phyloP scores from a whole-genome alignment of 2,888 invertebrate species.

The Scaptomyza reducta region DNA sequence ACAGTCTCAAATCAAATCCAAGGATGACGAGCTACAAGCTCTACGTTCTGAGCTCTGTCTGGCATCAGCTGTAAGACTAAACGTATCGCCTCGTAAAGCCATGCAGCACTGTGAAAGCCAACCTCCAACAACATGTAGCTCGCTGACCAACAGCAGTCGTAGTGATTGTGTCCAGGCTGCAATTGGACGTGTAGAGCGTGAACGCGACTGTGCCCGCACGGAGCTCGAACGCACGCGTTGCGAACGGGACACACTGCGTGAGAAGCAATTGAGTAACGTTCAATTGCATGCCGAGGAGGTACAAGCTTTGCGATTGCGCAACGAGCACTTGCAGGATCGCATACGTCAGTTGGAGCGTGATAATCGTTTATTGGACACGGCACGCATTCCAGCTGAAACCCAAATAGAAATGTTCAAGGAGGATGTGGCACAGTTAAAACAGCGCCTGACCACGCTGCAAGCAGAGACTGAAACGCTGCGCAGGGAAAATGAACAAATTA shows the following conservation, averaged over 20 bases:
- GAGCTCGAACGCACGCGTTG: constrained; percentile 86
- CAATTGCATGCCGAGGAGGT: constrained; percentile 85
- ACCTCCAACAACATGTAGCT: constrained; percentile 35
- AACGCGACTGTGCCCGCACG: constrained; percentile 85
- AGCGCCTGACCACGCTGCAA: constrained; percentile 85
- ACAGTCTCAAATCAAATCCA: constrained; percentile 81
- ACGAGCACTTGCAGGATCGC: constrained; percentile 85
- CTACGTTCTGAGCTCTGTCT: constrained; percentile 72
- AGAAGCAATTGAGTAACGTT: constrained; percentile 85
- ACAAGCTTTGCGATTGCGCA: constrained; percentile 84
- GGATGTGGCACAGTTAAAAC: constrained; percentile 85
- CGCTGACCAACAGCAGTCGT: constrained; percentile 32
- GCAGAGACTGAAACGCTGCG: constrained; percentile 86
- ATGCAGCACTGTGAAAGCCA: constrained; percentile 32
- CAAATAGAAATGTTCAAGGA: constrained; percentile 86
- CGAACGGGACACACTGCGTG: constrained; percentile 86
- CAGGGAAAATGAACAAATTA: constrained; percentile 86
- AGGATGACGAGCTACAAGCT: constrained; percentile 80
- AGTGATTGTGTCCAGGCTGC: constrained; percentile 83
- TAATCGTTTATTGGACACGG: constrained; percentile 85
- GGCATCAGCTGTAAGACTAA: constrained; percentile 33
- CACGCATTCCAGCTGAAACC: constrained; percentile 85
- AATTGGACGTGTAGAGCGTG: constrained; percentile 83
- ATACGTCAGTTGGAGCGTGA: constrained; percentile 86
- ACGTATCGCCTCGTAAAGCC: constrained; percentile 47